Percentiles rank a stretch among this genome's conserved stretches.
phyloP scores from a whole-genome alignment of 2,888 invertebrate species.

The Lycia hirtaria region DNA sequence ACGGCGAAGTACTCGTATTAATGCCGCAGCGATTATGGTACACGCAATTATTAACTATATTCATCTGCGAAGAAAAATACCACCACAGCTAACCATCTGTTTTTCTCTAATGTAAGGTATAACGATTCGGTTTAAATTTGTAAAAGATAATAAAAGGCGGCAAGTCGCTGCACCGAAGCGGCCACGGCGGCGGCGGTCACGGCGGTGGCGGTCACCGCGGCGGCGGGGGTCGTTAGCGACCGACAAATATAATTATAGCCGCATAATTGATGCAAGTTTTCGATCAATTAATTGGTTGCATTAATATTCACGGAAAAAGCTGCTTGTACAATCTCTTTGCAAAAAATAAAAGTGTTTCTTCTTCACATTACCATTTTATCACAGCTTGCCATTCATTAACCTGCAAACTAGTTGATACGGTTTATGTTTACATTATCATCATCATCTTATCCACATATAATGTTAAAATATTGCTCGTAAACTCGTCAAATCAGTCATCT shows the following conservation, averaged over 20 bases:
- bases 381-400: too few relatives aligned
- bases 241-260: conserved; percentile 55
- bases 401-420: too few relatives aligned
- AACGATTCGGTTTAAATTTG: conserved; percentile 35
- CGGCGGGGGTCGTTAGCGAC: conserved; percentile 31
- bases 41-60: background rate
- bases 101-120: background rate
- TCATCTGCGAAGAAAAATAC: background rate
- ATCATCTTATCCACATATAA: too few relatives aligned
- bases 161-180: conserved; percentile 31
- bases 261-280: conserved; percentile 59
- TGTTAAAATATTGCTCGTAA: too few relatives aligned
- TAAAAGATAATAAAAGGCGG: conserved; percentile 37
- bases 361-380: too few relatives aligned
- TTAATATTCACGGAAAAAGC: conserved; percentile 54
- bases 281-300: conserved; percentile 59
- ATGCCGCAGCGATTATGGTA: too few relatives aligned
- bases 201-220: too few relatives aligned
- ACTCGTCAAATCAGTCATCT: too few relatives aligned
- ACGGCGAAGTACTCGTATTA: too few relatives aligned
- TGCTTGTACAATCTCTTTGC: conserved; percentile 17
- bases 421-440: too few relatives aligned
- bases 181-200: too few relatives aligned
- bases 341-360: background rate
- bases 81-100: background rate